Evolutionary conservation across 2,113 vertebrate species (phyloP).

Genomic region (Athene noctua): DNA sequence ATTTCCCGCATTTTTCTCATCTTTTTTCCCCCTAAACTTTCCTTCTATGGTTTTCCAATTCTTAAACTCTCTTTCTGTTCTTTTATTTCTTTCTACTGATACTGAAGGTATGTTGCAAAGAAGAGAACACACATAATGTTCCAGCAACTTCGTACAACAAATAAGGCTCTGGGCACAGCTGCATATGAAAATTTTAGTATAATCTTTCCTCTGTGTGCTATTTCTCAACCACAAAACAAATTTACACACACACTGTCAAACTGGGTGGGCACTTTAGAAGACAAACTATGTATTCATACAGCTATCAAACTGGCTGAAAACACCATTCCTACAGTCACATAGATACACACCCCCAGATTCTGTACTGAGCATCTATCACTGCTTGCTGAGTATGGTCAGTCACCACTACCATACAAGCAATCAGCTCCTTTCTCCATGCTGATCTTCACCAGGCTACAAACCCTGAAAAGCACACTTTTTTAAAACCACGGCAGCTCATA

Average conservation of each 20-base stretch:
- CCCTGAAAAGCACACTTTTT: background rate
- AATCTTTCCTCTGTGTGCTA: rapidly evolving
- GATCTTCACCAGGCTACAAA: background rate
- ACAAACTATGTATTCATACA: background rate
- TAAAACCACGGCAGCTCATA: background rate
- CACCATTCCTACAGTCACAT: rapidly evolving
- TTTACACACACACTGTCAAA: background rate
- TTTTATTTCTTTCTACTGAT: background rate
- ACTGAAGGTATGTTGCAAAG: background rate
- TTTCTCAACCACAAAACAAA: background rate
- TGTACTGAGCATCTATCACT: background rate
- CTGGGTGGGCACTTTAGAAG: background rate
- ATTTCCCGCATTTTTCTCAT: background rate
- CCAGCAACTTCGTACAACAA: background rate
- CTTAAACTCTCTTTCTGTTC: background rate
- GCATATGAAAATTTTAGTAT: background rate
- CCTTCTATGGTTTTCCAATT: background rate
- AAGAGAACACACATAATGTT: background rate
- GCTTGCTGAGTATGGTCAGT: background rate
- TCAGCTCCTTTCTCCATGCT: background rate
- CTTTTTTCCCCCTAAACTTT: background rate
- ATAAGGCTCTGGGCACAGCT: background rate
- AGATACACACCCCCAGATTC: background rate
- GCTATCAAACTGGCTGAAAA: background rate
- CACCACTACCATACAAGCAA: background rate